Percentiles rank a stretch among this genome's conserved stretches.
These are phyloP conservation scores for Anas capensis DNA, from an alignment of 2,797 vertebrate genomes.

Conservation along the genomic window DNA sequence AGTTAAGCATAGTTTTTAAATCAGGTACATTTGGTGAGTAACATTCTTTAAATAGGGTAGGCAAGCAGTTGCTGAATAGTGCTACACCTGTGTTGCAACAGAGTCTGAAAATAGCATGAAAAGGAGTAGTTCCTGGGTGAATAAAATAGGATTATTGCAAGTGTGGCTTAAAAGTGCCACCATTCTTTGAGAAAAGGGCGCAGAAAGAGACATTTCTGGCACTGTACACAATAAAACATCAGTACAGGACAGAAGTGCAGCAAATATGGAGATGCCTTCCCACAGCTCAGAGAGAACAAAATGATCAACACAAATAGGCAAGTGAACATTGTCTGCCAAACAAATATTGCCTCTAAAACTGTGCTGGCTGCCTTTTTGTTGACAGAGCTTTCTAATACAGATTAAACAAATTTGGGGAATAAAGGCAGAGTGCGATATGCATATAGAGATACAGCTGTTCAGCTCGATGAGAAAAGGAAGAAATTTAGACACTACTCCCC, in stretches of 20 bases:
- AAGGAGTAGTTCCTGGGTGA: not conserved
- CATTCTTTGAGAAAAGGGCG: not conserved
- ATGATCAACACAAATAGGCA: not conserved
- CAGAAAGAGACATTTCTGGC: not conserved
- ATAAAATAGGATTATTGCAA: not conserved
- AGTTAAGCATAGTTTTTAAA: not conserved
- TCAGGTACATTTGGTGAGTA: not conserved
- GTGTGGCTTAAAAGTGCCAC: not conserved
- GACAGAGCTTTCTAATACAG: conserved; percentile 15
- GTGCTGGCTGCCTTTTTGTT: not conserved
- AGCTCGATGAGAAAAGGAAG: not conserved
- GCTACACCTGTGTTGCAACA: fast-evolving
- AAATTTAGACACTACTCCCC: not conserved
- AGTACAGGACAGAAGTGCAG: not conserved
- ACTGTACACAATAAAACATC: not conserved
- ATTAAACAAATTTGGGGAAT: not conserved
- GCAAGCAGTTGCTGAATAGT: not conserved
- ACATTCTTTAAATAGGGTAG: not conserved
- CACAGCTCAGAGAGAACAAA: not conserved
- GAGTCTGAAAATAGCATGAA: not conserved
- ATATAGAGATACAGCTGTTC: not conserved
- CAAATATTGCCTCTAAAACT: not conserved
- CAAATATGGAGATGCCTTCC: not conserved
- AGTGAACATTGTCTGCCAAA: not conserved
- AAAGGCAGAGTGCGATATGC: not conserved